Conservation (phyloP, 2,888 invertebrate genomes). For the Euproctis similis region DNA sequence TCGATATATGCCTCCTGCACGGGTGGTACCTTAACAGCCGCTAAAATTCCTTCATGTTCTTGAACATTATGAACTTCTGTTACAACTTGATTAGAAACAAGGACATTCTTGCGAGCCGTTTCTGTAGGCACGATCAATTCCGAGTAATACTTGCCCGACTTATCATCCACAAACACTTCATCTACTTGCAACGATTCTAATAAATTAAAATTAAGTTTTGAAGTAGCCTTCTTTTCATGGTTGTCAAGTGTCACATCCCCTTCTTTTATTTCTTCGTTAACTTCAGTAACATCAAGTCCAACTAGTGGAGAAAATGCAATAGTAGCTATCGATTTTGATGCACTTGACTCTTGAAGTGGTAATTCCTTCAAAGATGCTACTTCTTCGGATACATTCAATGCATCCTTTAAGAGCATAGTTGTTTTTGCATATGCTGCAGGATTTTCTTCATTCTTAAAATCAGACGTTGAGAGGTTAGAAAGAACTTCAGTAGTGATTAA, state of each 20-base stretch:
- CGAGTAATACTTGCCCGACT: slow-evolving; percentile 85
- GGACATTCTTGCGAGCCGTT: slow-evolving; percentile 79
- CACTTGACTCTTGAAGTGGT: slow-evolving; percentile 62
- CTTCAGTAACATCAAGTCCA: slow-evolving; percentile 79
- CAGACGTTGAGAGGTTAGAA: slow-evolving; percentile 59
- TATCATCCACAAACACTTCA: slow-evolving; percentile 81
- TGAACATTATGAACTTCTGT: slow-evolving; percentile 80
- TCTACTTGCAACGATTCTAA: slow-evolving; percentile 79
- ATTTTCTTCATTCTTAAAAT: slow-evolving; percentile 47
- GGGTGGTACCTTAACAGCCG: slow-evolving; percentile 75
- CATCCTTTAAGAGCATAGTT: slow-evolving; percentile 78
- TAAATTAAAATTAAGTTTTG: slow-evolving; percentile 78
- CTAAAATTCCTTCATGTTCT: slow-evolving; percentile 80
- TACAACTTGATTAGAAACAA: slow-evolving; percentile 79
- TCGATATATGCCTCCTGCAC: slow-evolving; percentile 77
- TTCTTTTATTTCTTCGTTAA: slow-evolving; percentile 78
- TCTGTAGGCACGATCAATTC: slow-evolving; percentile 87
- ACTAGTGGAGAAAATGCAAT: slow-evolving; percentile 77
- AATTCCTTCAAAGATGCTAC: slow-evolving; percentile 77
- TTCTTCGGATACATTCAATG: slow-evolving; percentile 79
- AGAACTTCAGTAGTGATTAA: slow-evolving; percentile 76
- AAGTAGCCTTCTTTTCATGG: slow-evolving; percentile 66
- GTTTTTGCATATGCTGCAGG: slow-evolving; percentile 70
- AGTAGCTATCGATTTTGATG: slow-evolving; percentile 71
- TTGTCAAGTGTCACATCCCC: slow-evolving; percentile 61